Evolutionary conservation across 2,113 vertebrate genomes (phyloP).

Genomic region (Callospermophilus lateralis): DNA sequence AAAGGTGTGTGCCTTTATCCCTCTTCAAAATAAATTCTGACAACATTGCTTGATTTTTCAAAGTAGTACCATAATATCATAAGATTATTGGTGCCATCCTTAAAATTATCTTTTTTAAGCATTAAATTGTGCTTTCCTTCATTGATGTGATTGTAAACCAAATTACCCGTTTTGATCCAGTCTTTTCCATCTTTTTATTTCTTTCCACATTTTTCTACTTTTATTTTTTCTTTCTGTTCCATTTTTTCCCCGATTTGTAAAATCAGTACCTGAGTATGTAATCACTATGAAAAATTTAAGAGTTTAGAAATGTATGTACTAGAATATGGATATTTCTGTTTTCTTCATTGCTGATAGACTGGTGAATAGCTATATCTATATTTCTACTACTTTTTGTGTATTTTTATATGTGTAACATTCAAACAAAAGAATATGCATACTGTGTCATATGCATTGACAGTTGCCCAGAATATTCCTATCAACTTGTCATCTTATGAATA

Average conservation of each 20-base stretch:
- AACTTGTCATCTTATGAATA: neutral
- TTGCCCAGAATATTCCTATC: conserved; percentile 21
- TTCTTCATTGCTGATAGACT: neutral
- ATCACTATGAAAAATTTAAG: conserved; percentile 31
- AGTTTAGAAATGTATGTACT: neutral
- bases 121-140: conserved; percentile 48
- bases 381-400: neutral
- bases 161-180: neutral
- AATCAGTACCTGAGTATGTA: neutral
- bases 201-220: neutral
- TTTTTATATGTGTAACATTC: neutral
- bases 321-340: neutral
- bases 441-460: neutral
- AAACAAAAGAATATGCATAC: neutral
- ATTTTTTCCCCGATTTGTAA: neutral
- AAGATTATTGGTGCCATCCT: neutral
- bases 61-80: neutral
- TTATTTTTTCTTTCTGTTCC: neutral
- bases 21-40: conserved; percentile 49
- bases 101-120: conserved; percentile 38
- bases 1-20: conserved; percentile 90
- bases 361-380: neutral
- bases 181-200: neutral
- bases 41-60: conserved; percentile 3
- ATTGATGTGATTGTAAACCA: neutral